Evolutionary conservation across 2,888 invertebrate species (phyloP).

Genomic region (Gari tellinella): DNA sequence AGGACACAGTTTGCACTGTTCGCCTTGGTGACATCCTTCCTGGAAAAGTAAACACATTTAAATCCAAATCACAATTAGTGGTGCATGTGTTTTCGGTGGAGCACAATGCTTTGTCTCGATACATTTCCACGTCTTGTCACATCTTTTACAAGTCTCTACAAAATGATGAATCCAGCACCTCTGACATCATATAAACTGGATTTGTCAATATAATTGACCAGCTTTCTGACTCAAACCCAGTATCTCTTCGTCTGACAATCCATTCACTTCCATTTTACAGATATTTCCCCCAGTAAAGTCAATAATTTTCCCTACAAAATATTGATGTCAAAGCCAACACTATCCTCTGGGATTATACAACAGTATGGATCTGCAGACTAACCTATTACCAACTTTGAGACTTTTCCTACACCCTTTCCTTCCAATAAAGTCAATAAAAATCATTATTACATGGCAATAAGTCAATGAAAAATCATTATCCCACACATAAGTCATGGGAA

Average conservation of each 20-base stretch:
- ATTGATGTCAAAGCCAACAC: conserved; percentile 68
- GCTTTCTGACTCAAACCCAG: conserved; percentile 66
- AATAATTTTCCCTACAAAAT: conserved; percentile 76
- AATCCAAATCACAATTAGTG: too few species aligned
- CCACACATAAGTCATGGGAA: conserved; percentile 51
- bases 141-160: conserved; percentile 19
- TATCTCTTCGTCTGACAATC: conserved; percentile 53
- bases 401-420: conserved; percentile 29
- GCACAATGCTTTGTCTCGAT: not conserved
- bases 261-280: conserved; percentile 69
- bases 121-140: conserved; percentile 15
- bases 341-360: conserved; percentile 72
- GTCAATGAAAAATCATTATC: conserved; percentile 61
- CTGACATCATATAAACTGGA: conserved; percentile 56
- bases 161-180: conserved; percentile 54
- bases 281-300: conserved; percentile 66
- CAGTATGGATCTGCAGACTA: conserved; percentile 68
- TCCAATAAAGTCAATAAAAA: conserved; percentile 41
- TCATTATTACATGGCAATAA: conserved; percentile 40
- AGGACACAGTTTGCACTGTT: conserved; percentile 62
- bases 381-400: conserved; percentile 59
- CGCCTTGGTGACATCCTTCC: conserved; percentile 35
- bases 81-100: too few species aligned
- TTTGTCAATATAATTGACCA: conserved; percentile 77
- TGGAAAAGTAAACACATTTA: conserved; percentile 19